Evolutionary conservation across 2,888 invertebrate genomes (phyloP).

Genomic region (Mystacides longicornis): DNA sequence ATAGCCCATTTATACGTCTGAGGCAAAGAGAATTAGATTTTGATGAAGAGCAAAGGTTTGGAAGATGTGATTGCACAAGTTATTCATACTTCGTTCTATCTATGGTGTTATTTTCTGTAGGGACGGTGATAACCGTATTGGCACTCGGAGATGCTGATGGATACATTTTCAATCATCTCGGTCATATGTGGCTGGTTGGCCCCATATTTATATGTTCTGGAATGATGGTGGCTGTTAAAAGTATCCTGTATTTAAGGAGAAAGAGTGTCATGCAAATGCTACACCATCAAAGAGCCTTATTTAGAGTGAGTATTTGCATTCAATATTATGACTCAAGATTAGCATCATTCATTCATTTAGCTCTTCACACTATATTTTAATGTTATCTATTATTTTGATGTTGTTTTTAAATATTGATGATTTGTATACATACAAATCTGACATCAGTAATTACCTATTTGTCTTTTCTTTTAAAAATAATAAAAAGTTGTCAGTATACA

Average conservation of each 20-base stretch:
- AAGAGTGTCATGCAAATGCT: slow-evolving; percentile 61
- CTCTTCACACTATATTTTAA: no score
- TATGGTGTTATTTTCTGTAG: slow-evolving; percentile 54
- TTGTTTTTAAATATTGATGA: no score
- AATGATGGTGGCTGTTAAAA: slow-evolving; percentile 62
- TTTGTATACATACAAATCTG: no score
- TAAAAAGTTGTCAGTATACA: no score
- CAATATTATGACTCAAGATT: no score
- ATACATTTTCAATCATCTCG: slow-evolving; percentile 52
- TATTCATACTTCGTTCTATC: slow-evolving; percentile 58
- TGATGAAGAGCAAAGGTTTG: slow-evolving; percentile 54
- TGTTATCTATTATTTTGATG: no score
- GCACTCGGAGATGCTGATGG: slow-evolving; percentile 56
- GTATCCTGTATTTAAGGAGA: slow-evolving; percentile 56
- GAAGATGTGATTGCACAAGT: slow-evolving; percentile 58
- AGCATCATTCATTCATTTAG: no score
- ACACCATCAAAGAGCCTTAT: slow-evolving; percentile 53
- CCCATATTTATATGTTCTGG: slow-evolving; percentile 62
- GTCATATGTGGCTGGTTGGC: slow-evolving; percentile 62
- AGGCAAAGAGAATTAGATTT: slow-evolving; percentile 52
- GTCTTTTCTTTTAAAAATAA: no score
- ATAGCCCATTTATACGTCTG: slow-evolving; percentile 53
- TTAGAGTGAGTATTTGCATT: slow-evolving; percentile 55
- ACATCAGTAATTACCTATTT: no score
- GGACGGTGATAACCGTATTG: slow-evolving; percentile 56